Conservation (phyloP, 2,797 vertebrate species). For the Ctenosaura bakeri region DNA sequence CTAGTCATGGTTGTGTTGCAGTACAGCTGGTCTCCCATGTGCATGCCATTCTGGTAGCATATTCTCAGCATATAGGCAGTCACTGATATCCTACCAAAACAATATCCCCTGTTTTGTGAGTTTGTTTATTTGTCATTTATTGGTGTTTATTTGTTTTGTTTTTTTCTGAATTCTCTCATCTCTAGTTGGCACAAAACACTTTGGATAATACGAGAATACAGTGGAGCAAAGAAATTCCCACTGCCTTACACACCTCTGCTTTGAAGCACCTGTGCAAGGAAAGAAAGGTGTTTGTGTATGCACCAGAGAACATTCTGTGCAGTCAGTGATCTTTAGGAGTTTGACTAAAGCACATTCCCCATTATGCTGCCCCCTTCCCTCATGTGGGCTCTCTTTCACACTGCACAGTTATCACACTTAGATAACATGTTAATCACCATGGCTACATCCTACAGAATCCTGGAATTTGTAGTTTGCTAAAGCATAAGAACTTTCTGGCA, state of each 20-base stretch:
- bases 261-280: neutral
- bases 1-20: neutral
- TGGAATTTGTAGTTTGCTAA: too few species aligned
- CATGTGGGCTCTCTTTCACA: neutral
- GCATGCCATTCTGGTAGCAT: neutral
- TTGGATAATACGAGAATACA: too few species aligned
- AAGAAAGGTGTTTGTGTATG: neutral
- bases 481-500: too few species aligned
- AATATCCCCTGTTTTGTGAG: neutral
- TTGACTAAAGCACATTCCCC: neutral
- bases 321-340: neutral
- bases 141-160: neutral
- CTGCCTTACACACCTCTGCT: neutral
- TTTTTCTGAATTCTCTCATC: neutral
- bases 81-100: neutral
- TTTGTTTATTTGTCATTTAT: too few species aligned
- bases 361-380: neutral
- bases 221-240: neutral
- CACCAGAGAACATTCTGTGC: neutral
- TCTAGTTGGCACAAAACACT: neutral
- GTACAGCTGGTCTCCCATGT: neutral
- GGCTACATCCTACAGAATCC: too few species aligned
- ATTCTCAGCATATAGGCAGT: neutral
- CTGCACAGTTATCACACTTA: too few species aligned
- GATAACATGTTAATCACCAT: too few species aligned